phyloP scores from a whole-genome alignment of 1,140 invertebrate species.

The Halictus rubicundus region DNA sequence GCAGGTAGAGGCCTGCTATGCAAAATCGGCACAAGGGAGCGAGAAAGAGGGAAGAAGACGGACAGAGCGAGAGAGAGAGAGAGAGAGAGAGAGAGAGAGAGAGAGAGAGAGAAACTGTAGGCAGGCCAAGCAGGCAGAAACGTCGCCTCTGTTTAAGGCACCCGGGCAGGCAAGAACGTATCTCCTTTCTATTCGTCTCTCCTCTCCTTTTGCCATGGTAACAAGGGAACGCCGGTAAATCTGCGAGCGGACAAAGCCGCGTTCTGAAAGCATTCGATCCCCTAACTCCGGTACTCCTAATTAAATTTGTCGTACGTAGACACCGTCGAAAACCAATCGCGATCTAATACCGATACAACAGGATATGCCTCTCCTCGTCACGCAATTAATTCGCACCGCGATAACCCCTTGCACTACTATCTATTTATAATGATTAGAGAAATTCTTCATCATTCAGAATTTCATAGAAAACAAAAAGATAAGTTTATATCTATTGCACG shows the following conservation, averaged over 20 bases:
- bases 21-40: constrained; percentile 67
- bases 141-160: constrained; percentile 39
- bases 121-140: constrained; percentile 11
- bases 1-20: constrained; percentile 66
- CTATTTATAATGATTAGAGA: too few relatives aligned
- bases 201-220: constrained; percentile 18
- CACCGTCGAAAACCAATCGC: too few relatives aligned
- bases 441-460: too few relatives aligned
- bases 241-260: constrained; percentile 8
- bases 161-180: constrained; percentile 28
- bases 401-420: too few relatives aligned
- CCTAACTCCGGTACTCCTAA: neutral
- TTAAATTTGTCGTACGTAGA: too few relatives aligned
- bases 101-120: constrained; percentile 6
- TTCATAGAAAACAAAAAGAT: too few relatives aligned
- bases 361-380: too few relatives aligned
- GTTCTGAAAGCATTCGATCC: neutral
- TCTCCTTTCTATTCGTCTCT: constrained; percentile 21
- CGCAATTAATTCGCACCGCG: too few relatives aligned
- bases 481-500: too few relatives aligned
- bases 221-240: constrained; percentile 32
- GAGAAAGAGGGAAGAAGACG: constrained; percentile 2
- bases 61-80: neutral
- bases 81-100: constrained; percentile 2
- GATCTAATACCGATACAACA: too few relatives aligned